Evolutionary conservation across 2,113 vertebrate genomes (phyloP).

Genomic region (Origma solitaria): DNA sequence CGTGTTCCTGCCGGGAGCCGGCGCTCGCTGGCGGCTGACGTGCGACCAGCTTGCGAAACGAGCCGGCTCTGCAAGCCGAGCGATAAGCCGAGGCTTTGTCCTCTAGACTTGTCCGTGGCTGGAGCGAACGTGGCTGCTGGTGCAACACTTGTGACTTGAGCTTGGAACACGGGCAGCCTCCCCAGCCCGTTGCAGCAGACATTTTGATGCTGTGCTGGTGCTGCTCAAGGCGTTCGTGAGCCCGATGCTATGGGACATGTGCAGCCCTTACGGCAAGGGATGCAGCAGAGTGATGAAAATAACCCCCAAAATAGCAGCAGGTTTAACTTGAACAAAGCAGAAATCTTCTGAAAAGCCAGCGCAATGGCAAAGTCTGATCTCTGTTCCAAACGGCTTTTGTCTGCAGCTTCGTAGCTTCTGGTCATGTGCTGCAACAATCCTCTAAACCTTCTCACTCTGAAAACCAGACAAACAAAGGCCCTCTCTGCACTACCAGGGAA

Average conservation of each 20-base stretch:
- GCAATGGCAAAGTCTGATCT: neutral
- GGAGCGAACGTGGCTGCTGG: neutral
- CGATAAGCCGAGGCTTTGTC: neutral
- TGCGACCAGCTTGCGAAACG: neutral
- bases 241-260: accelerated
- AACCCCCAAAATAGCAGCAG: neutral
- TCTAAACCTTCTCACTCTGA: neutral
- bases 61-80: neutral
- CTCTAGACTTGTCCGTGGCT: neutral
- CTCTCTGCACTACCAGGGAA: neutral
- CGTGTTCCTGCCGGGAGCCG: neutral
- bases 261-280: neutral
- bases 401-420: neutral
- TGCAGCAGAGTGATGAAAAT: accelerated
- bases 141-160: neutral
- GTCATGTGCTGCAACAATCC: slow-evolving; percentile 30
- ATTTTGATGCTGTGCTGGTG: neutral
- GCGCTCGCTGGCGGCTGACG: neutral
- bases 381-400: slow-evolving; percentile 4
- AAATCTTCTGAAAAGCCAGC: neutral
- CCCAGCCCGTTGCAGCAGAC: neutral
- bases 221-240: accelerated
- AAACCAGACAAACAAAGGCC: neutral
- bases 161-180: neutral
- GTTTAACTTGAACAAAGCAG: neutral